A percentile compares a stretch with the other conserved stretches of the same genome.
phyloP scores from a whole-genome alignment of 2,797 vertebrate genomes.

The Pseudomugil gertrudae region DNA sequence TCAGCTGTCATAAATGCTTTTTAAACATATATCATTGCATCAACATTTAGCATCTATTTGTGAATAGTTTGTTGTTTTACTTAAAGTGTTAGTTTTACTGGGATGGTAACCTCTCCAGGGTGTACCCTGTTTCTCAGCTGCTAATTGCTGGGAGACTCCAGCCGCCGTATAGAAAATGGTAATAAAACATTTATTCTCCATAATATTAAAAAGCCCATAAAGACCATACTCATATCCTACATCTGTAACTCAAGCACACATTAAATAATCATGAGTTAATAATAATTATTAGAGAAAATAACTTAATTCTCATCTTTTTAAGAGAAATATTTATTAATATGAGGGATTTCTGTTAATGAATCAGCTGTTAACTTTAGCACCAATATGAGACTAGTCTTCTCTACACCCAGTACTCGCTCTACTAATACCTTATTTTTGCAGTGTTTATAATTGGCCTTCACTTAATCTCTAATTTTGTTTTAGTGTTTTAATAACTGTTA shows the following conservation, averaged over 20 bases:
- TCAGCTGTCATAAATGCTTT: not conserved
- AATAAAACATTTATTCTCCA: not conserved
- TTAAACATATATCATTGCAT: not conserved
- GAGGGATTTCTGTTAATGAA: not conserved
- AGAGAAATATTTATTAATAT: not conserved
- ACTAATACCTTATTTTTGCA: not conserved
- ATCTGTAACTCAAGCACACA: not conserved
- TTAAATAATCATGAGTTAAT: too few species aligned
- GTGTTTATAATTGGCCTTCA: slow-evolving; percentile 10
- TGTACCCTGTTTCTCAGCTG: too few species aligned
- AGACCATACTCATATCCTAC: too few species aligned
- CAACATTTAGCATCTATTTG: not conserved
- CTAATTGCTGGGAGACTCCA: too few species aligned
- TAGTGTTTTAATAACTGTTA: slow-evolving; percentile 47
- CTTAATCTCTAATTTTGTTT: slow-evolving; percentile 51
- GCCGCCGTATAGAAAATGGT: too few species aligned
- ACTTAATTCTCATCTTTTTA: not conserved
- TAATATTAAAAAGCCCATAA: not conserved
- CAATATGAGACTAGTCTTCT: not conserved
- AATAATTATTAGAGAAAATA: not conserved
- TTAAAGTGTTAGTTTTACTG: too few species aligned
- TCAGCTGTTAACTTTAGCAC: not conserved
- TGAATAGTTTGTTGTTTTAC: not conserved
- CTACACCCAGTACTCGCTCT: not conserved
- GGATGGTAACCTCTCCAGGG: too few species aligned